Evolutionary conservation across 2,888 invertebrate genomes (phyloP), one percentile per base, ranked within the genome.

Genomic region (Caenorhabditis panamensis): DNA sequence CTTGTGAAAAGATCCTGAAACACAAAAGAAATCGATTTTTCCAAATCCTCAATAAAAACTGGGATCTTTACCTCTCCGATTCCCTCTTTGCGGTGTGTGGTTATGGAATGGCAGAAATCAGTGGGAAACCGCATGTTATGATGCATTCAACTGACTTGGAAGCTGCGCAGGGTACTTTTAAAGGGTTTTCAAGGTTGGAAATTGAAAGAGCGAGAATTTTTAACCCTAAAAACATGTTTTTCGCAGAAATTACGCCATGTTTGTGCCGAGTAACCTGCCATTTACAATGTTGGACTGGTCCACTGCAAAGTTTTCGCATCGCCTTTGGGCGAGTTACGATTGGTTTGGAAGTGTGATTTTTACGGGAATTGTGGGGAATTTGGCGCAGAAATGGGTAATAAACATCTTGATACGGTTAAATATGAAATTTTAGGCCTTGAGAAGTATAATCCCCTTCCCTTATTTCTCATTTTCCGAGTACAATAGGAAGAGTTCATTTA

Each of bases 111-210:
- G 77, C 77, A 9, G 53, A 64, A 8, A 49, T 77, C 1, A 69
- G 63, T 49, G 68, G 68, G 18, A 69, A 64, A 28, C 77, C 68
- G 20, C 77, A 77, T 22, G 69, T 77, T 3, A 69, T 77, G 68
- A 69, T 77, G 77, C 77, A 77, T 53, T 77, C 77, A 1, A 77
- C 68, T 2, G 69, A 77, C 44, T 62, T 77, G 5, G 77, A 77
- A 44, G 41, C 68, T 1, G 77, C 77, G 13, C 77, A 77, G 20
- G 77, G 77, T 6, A 51, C 59, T 28, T 69, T 77, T 20, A 77
- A 77, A 26, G 77, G 37, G 6, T 69, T 69, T 22, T 64, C 64
- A 1, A 69, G 68, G 77, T 41, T n/a, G n/a, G n/a, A n/a, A n/a
- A n/a, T 31, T 31, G 4, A 9, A 9, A 6, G 31, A 31, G 5